Evolutionary conservation across 1,140 invertebrate genomes (phyloP).

Genomic region (Augochlora pura): DNA sequence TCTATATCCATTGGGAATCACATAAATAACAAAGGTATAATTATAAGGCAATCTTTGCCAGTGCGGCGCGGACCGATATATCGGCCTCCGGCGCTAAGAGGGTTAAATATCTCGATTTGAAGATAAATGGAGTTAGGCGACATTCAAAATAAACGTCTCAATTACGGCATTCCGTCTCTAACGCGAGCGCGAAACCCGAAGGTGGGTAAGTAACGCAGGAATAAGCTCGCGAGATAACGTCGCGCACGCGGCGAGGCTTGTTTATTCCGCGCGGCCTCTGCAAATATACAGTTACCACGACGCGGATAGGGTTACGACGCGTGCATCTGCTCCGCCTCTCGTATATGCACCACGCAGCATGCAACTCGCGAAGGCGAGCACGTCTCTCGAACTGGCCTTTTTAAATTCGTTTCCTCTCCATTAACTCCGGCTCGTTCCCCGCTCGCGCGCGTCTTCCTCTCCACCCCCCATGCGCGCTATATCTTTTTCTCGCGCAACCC

Average conservation of each 20-base stretch:
- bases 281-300: constrained; percentile 29
- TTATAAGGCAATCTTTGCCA: too few relatives aligned
- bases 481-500: neutral
- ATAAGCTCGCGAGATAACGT: constrained; percentile 9
- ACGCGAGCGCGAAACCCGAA: neutral
- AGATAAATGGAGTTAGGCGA: too few relatives aligned
- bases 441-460: constrained; percentile 13
- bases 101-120: too few relatives aligned
- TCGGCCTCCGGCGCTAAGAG: too few relatives aligned
- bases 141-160: too few relatives aligned
- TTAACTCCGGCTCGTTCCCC: constrained; percentile 66
- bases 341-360: neutral
- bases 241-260: constrained; percentile 24
- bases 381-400: constrained; percentile 46
- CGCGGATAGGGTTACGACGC: constrained; percentile 19
- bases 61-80: too few relatives aligned
- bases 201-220: constrained; percentile 1
- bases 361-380: neutral
- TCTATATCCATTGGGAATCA: too few relatives aligned
- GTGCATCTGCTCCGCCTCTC: neutral
- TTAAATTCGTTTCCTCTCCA: constrained; percentile 73
- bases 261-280: constrained; percentile 45
- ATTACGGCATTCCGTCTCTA: too few relatives aligned
- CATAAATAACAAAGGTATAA: too few relatives aligned
- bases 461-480: neutral